Base-by-base conservation (phyloP, 2,888 invertebrate genomes). In the Phragmatobia fuliginosa region DNA sequence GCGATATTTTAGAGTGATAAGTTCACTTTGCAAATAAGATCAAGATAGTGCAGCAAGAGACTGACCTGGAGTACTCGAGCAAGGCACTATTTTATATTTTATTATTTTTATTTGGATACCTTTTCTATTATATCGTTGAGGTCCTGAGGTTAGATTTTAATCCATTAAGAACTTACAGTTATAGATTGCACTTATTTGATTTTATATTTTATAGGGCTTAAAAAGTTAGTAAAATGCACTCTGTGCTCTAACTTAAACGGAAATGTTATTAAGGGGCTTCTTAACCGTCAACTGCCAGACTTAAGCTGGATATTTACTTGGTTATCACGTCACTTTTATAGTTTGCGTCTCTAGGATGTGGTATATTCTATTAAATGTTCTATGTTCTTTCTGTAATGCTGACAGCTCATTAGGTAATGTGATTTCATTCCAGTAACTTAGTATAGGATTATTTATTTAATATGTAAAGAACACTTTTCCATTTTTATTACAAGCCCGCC, bases 21-120 rank as follows among this genome's bases (percentile, higher is more conserved):
- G 32, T 59, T 72, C 78, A 78, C 76, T 78, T 76, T 68, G 21
- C 33, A 65, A 68, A 78, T 76, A 74, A 78, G 72, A 68, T 74
- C 69, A 71, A 68, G 69, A 67, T 71, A 60, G 56, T 41, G 7
- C 52, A 73, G 41, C 45, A 65, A 66, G 63, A 70, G 70, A 64
- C 7, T 36, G 28, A 28, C 56, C 28, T 28, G 16, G 28, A 28
- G 28, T 28, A 28, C 6, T 7, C 11, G 56, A 6, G 16, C 2
- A 6, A 56, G 28, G 16, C 28, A 56, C 4, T 52, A 25, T 52
- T 52, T 18, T 45, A 2, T 18, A 33, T 7, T 33, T 33, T 33
- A 5, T 33, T 5, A 33, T 33, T 33, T 33, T 33, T n/a, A n/a
- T n/a, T n/a, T n/a, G n/a, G n/a, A n/a, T n/a, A n/a, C n/a, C n/a